These are phyloP conservation scores for Macropus fuliginosus DNA, from an alignment of 2,797 vertebrate species.

Conservation along the genomic window DNA sequence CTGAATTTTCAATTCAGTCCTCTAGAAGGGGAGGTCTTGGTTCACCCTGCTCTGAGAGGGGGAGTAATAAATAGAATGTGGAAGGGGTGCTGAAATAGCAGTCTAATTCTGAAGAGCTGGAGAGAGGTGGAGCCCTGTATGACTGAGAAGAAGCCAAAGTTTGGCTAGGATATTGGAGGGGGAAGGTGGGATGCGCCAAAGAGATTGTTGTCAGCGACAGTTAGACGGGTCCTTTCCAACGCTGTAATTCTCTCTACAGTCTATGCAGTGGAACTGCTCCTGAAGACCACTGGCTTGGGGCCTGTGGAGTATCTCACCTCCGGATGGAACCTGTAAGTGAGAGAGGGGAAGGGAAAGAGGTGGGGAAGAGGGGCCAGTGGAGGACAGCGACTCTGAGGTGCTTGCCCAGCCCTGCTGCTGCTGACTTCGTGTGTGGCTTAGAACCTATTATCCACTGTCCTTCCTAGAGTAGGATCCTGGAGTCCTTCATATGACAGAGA, in stretches of 20 bases:
- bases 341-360: not conserved
- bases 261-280: constrained; percentile 94
- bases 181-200: not conserved
- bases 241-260: constrained; percentile 83
- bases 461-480: not conserved
- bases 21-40: not conserved
- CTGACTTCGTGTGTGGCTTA: not conserved
- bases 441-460: not conserved
- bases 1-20: not conserved
- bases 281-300: constrained; percentile 95
- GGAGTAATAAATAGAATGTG: too few species aligned
- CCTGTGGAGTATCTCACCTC: constrained; percentile 96
- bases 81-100: accelerated
- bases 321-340: constrained; percentile 97
- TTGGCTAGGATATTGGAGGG: not conserved
- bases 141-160: not conserved
- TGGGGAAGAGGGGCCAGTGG: not conserved
- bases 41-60: not conserved
- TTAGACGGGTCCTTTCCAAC: not conserved
- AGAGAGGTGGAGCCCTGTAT: not conserved
- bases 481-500: not conserved
- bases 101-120: accelerated
- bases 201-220: not conserved
- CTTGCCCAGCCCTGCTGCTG: too few species aligned
- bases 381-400: not conserved